Evolutionary conservation across 2,113 vertebrate genomes (phyloP).

Genomic region (Stegostoma tigrinum): DNA sequence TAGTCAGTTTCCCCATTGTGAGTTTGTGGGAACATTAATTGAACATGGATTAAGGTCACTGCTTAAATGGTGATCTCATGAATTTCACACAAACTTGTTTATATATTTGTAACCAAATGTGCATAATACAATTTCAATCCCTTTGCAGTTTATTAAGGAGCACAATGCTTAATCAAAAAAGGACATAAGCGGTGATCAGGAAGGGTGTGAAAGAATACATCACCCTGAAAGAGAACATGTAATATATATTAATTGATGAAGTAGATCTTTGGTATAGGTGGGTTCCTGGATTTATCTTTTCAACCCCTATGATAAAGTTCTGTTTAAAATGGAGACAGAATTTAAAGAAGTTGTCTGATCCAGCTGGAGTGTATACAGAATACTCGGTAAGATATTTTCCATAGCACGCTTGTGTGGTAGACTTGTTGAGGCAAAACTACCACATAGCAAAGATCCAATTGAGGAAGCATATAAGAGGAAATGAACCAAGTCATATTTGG

Average conservation of each 20-base stretch:
- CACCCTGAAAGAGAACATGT: neutral
- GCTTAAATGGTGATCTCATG: neutral
- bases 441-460: neutral
- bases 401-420: neutral
- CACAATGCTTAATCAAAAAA: neutral
- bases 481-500: neutral
- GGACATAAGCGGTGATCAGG: neutral
- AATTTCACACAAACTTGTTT: neutral
- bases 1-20: neutral
- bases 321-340: neutral
- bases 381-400: neutral
- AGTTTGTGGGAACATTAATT: neutral
- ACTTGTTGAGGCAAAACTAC: neutral
- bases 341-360: neutral
- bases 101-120: neutral
- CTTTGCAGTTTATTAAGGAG: neutral
- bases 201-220: neutral
- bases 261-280: neutral
- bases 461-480: neutral
- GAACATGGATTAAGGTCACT: neutral
- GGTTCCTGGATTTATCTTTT: neutral
- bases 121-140: neutral
- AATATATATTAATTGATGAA: neutral
- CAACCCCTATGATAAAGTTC: neutral
- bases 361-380: too few relatives aligned